Conservation (phyloP, 2,888 invertebrate species). For the Heterodera filipjevi region DNA sequence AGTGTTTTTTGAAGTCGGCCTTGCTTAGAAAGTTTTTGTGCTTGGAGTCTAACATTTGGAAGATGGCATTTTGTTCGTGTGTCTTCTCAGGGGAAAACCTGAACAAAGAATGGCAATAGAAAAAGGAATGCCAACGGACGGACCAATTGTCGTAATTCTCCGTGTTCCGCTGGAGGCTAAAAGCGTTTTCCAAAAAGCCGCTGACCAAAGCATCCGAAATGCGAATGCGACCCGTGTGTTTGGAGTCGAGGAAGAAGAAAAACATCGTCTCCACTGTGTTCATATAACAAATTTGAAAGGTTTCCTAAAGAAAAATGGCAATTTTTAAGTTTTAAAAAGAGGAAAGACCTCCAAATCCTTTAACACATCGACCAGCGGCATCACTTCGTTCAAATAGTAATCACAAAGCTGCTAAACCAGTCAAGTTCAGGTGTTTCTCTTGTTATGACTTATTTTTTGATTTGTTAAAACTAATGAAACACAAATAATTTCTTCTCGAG, state of each 20-base stretch:
- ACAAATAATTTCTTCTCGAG: no score
- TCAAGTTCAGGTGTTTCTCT: no score
- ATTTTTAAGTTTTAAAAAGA: neutral
- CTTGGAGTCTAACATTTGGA: conserved; percentile 32
- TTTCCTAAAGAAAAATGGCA: neutral
- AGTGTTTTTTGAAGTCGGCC: conserved; percentile 25
- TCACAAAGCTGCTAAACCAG: conserved; percentile 32
- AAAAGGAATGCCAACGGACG: neutral
- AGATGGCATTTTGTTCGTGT: conserved; percentile 31
- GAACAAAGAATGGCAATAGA: conserved; percentile 2
- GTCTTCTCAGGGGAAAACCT: conserved; percentile 39
- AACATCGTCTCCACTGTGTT: conserved; percentile 33
- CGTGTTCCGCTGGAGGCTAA: conserved; percentile 27
- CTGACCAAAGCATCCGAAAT: conserved; percentile 36
- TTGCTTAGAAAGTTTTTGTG: conserved; percentile 19
- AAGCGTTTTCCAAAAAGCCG: conserved; percentile 34
- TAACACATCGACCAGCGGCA: conserved; percentile 23
- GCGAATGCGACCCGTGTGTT: conserved; percentile 28
- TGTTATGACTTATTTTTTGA: conserved; percentile 2
- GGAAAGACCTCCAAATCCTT: conserved; percentile 29
- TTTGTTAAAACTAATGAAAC: no score
- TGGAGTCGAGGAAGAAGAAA: conserved; percentile 36
- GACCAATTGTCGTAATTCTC: conserved; percentile 36
- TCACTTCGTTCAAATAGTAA: conserved; percentile 23
- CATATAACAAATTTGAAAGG: conserved; percentile 31